Percentiles rank a stretch among this genome's conserved stretches.
These are phyloP conservation scores for Pharmacophagus antenor DNA, from an alignment of 2,888 invertebrate genomes.

Conservation along the genomic window DNA sequence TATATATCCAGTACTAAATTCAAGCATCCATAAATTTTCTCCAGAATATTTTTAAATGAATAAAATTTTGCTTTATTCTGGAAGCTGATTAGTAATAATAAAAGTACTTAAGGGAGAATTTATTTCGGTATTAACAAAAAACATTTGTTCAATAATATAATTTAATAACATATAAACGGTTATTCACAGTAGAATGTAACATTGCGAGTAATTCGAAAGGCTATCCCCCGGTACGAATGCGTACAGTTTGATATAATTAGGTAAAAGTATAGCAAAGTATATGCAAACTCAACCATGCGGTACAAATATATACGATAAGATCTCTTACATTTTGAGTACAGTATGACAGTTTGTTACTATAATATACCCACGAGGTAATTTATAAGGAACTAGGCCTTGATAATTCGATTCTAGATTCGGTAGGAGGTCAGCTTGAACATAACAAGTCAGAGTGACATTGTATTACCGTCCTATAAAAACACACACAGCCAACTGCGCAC, in stretches of 20 bases:
- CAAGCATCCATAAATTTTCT: too few relatives aligned
- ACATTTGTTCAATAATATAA: constrained; percentile 51
- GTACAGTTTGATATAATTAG: neutral
- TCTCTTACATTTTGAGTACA: neutral
- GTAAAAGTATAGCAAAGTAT: neutral
- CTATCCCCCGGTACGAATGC: constrained; percentile 30
- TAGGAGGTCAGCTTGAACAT: neutral
- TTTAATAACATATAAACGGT: constrained; percentile 61
- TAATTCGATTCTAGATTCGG: neutral
- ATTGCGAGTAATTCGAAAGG: constrained; percentile 51
- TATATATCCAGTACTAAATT: too few relatives aligned
- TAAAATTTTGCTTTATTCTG: too few relatives aligned
- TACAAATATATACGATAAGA: constrained; percentile 1
- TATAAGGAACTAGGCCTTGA: constrained; percentile 7
- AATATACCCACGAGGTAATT: constrained; percentile 2
- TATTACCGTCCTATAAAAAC: neutral
- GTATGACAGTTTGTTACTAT: neutral
- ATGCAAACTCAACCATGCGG: neutral
- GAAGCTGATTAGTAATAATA: too few relatives aligned
- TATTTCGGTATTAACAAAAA: neutral
- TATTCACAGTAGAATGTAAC: constrained; percentile 57
- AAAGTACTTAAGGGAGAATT: too few relatives aligned
- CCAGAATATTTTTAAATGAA: too few relatives aligned
- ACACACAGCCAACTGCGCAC: neutral
- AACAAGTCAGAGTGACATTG: neutral